Evolutionary conservation across 2,113 vertebrate species (phyloP).

Genomic region (Corynorhinus townsendii): DNA sequence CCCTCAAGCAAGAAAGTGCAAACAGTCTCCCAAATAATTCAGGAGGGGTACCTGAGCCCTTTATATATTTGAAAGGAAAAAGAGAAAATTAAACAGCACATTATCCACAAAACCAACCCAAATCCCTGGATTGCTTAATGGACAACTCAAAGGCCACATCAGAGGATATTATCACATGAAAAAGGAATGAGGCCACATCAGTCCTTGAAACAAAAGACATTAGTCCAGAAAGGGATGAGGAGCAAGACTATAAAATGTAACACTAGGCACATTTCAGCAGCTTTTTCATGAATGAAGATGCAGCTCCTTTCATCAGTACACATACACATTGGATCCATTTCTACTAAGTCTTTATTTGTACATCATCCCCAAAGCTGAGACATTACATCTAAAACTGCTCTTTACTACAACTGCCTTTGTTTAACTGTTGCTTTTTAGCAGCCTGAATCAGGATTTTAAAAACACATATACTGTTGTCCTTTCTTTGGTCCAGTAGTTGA

Average conservation of each 20-base stretch:
- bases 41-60: not conserved
- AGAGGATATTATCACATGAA: not conserved
- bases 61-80: not conserved
- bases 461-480: not conserved
- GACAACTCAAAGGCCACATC: not conserved
- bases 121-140: not conserved
- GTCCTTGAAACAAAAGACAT: not conserved
- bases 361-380: not conserved
- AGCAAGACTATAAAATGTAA: not conserved
- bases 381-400: not conserved
- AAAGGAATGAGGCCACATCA: not conserved
- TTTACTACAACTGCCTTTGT: not conserved
- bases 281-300: not conserved
- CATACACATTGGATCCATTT: not conserved
- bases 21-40: not conserved
- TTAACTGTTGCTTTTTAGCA: constrained; percentile 8
- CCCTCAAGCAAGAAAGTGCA: not conserved
- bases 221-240: not conserved
- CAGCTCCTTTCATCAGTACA: not conserved
- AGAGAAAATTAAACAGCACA: not conserved
- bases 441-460: constrained; percentile 66
- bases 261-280: not conserved
- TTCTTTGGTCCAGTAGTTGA: not conserved
- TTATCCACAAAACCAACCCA: not conserved
- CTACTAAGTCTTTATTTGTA: not conserved